phyloP scores from a whole-genome alignment of 2,113 vertebrate species.

The Megaptera novaeangliae region DNA sequence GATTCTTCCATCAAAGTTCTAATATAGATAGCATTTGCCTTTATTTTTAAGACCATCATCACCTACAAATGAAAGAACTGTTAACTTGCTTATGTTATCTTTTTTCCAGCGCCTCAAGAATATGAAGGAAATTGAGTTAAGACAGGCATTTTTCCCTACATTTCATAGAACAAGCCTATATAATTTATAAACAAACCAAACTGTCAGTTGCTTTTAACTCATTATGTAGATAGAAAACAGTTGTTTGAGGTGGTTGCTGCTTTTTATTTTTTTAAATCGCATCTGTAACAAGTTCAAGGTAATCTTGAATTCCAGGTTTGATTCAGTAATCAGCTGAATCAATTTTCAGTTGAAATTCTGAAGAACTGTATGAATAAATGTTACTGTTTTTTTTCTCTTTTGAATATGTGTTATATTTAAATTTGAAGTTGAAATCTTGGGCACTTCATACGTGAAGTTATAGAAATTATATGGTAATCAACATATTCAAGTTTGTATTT shows the following conservation, averaged over 20 bases:
- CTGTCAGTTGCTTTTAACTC: background rate
- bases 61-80: background rate
- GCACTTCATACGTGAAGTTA: conserved; percentile 23
- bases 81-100: background rate
- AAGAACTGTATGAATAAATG: conserved; percentile 32
- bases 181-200: conserved; percentile 29
- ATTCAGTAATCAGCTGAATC: background rate
- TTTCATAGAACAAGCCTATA: background rate
- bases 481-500: conserved; percentile 38
- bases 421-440: conserved; percentile 35
- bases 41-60: background rate
- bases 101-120: background rate
- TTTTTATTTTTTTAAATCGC: background rate
- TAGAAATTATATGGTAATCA: conserved; percentile 39
- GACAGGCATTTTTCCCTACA: background rate
- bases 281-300: background rate
- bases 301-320: conserved; percentile 30
- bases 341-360: conserved; percentile 32
- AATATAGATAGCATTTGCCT: background rate
- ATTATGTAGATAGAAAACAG: background rate
- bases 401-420: conserved; percentile 38
- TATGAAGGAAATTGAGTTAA: background rate
- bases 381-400: background rate
- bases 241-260: background rate
- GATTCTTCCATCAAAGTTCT: background rate